Evolutionary conservation across 2,888 invertebrate genomes (phyloP), one percentile per base, ranked within the genome.

Genomic region (Troglohyphantes excavatus): DNA sequence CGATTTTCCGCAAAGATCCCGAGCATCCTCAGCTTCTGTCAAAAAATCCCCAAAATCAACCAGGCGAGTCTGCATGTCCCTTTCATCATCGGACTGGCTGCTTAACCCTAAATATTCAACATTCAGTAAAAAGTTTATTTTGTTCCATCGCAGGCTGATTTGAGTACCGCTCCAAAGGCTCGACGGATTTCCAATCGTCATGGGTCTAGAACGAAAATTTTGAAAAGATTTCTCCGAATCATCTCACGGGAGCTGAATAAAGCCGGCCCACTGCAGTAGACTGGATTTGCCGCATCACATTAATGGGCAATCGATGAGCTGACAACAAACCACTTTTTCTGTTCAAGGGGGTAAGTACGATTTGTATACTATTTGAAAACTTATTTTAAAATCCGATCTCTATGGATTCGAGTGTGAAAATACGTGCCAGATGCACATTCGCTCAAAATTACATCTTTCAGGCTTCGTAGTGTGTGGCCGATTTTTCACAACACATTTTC

Each of bases 201-300:
- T 33, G 76, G 78, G 19, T n/a, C 61, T 33, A 43, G 7, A 21
- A 19, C 29, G 29, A 33, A 33, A 53, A 46, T 21, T 61, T 33
- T 68, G 68, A 61, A 81, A 21, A 39, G 11, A 27, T 46, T 27
- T n/a, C 46, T 6, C 9, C 46, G 46, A 67, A 23, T 17, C 23
- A 23, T 43, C 27, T 70, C 70, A 19, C 39, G 13, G 19, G n/a
- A 19, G 75, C 39, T 21, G 73, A 33, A 46, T 6, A 3, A 27
- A 26, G 21, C 65, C 43, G 46, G 75, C 43, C 46, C 65, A 76
- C 82, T 82, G 82, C 82, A 82, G 82, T 68, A 39, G 43, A 61
- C 29, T 39, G 88, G 82, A 89, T 89, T 89, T 89, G 88, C 88
- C 88, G 88, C 88, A 89, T 89, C 75, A 59, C 88, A 89, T 89